Base-by-base conservation (phyloP, 1,140 invertebrate species). In the Eriocheir sinensis region DNA sequence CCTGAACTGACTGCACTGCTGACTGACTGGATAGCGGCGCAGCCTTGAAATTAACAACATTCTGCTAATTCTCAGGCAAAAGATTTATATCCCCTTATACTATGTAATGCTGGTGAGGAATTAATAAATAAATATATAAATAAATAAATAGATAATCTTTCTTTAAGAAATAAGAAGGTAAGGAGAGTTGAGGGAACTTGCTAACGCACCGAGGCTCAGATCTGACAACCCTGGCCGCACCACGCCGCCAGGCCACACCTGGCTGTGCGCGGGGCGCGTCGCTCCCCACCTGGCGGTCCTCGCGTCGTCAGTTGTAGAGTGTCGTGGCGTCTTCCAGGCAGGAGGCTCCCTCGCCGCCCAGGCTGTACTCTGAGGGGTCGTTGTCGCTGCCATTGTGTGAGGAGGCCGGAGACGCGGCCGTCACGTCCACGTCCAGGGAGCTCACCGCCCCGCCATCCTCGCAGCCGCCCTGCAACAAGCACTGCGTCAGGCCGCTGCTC, bases 361-460 rank as follows among this genome's bases (percentile, higher is more conserved):
- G 27, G 27, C 15, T n/a, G 40, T 89, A 27, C 15, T 89, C 86
- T 30, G 40, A 6, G 21, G 38, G 15, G 86, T 89, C 88, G 38
- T 40, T 44, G 17, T 89, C 88, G 21, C 86, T 89, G 88, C 40
- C 88, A 44, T 53, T n/a, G 3, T 89, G 88, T 2, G 88, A 89
- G 17, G 88, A 32, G 41, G 27, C n/a, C 8, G 88, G 88, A 4
- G 88, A 89, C 0, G 41, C 30, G 15, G 88, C 30, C 15, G 17
- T 32, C 6, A 34, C 44, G 27, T 72, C 60, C 60, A 72, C 17
- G 60, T 4, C n/a, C 41, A 53, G 6, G n/a, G 3, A 53, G 88
- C 41, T 53, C 9, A n/a, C n/a, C n/a, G n/a, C n/a, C n/a, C n/a
- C n/a, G n/a, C n/a, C 60, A 4, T 72, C 60, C 60, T 72, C 60